Evolutionary conservation across 2,888 invertebrate genomes (phyloP).

Genomic region (Cinara cedri): DNA sequence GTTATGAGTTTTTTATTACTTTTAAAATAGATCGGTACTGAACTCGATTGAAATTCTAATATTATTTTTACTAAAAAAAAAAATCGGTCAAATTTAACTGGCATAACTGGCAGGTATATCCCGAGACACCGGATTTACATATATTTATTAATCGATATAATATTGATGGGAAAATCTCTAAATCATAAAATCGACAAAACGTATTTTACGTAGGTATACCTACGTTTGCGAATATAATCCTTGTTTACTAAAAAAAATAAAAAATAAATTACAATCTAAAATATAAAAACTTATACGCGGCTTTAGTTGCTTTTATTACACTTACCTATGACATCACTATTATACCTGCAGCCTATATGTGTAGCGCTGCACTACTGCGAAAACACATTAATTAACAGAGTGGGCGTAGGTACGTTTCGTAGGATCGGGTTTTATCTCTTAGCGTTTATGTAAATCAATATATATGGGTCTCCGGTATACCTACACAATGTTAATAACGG

Average conservation of each 20-base stretch:
- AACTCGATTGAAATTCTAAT: too few species aligned
- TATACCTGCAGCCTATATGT: neutral
- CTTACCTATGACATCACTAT: slow-evolving; percentile 19
- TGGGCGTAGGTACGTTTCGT: slow-evolving; percentile 37
- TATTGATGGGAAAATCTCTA: too few species aligned
- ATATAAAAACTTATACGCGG: neutral
- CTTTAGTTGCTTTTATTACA: slow-evolving; percentile 8
- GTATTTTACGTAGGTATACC: neutral
- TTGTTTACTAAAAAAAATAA: neutral
- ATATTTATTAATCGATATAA: too few species aligned
- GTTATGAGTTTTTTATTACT: too few species aligned
- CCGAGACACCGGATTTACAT: too few species aligned
- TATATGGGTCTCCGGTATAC: slow-evolving; percentile 30
- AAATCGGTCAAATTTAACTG: too few species aligned
- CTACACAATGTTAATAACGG: slow-evolving; percentile 52
- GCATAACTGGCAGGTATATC: too few species aligned
- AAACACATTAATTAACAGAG: slow-evolving; percentile 47
- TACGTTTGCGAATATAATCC: neutral
- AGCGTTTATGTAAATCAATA: slow-evolving; percentile 55
- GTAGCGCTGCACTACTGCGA: slow-evolving; percentile 18
- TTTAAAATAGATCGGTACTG: too few species aligned
- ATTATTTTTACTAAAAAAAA: too few species aligned
- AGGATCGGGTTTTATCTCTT: slow-evolving; percentile 46
- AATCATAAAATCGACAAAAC: neutral
- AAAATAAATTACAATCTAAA: neutral